A percentile compares a stretch with the other conserved stretches of the same genome.
Evolutionary conservation across 2,113 vertebrate genomes (phyloP).

Genomic region (Solea senegalensis): DNA sequence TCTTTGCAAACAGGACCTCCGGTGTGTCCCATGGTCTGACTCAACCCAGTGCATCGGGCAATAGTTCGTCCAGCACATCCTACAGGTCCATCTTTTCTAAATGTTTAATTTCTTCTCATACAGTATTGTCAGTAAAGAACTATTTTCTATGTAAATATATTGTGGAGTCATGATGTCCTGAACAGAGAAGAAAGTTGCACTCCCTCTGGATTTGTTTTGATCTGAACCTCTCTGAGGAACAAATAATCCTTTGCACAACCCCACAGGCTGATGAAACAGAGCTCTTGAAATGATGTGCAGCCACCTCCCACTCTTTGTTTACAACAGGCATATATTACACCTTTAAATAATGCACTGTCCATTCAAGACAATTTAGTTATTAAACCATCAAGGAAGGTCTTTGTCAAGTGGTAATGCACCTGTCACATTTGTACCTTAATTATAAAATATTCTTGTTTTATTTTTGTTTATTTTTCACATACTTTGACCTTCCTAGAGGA

Average conservation of each 20-base stretch:
- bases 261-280: no score
- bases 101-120: background rate
- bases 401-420: background rate
- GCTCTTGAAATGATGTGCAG: no score
- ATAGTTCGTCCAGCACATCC: slow-evolving; percentile 5
- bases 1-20: background rate
- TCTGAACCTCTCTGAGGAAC: background rate
- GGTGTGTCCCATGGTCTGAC: background rate
- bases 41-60: background rate
- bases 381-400: background rate
- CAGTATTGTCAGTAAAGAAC: background rate
- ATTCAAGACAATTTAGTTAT: background rate
- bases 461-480: no score
- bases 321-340: no score
- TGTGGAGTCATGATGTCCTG: no score
- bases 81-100: slow-evolving; percentile 1
- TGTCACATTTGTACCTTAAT: no score
- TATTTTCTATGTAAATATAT: background rate
- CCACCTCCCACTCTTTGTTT: no score
- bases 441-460: no score
- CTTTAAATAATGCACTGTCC: no score
- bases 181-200: no score
- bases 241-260: no score
- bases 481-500: no score
- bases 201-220: background rate